Conservation (phyloP, 2,113 vertebrate genomes). For the Tetrax tetrax region DNA sequence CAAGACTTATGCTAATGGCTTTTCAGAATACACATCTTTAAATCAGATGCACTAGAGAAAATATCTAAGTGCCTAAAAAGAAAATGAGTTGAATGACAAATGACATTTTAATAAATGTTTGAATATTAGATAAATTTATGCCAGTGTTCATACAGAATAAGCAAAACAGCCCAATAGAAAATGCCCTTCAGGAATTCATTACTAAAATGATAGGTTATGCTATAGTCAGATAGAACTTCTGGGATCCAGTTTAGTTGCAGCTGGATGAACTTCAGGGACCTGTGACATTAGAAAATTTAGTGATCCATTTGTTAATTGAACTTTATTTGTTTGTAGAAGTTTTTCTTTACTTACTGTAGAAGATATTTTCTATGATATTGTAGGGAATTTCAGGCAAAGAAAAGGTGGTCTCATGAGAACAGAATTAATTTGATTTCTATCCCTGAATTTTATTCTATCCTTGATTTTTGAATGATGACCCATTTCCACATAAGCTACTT, state of each 20-base stretch:
- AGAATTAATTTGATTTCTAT: not conserved
- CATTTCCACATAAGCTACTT: not conserved
- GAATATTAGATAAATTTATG: not conserved
- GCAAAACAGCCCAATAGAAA: not conserved
- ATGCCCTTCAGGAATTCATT: not conserved
- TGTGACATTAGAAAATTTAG: not conserved
- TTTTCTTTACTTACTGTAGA: not conserved
- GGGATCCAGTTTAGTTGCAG: not conserved
- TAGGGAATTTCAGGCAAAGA: not conserved
- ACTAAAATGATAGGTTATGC: not conserved
- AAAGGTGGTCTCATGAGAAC: not conserved
- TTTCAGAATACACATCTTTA: constrained; percentile 16
- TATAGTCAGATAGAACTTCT: not conserved
- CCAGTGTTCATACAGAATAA: not conserved
- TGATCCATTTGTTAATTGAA: not conserved
- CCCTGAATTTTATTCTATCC: not conserved
- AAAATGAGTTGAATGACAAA: not conserved
- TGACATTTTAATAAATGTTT: constrained; percentile 23
- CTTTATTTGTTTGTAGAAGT: not conserved
- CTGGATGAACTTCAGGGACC: not conserved
- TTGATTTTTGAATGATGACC: not conserved
- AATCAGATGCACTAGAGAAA: constrained; percentile 7
- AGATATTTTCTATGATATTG: not conserved
- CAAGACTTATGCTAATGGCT: constrained; percentile 13
- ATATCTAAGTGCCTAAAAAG: not conserved